Conservation (phyloP, 2,113 vertebrate genomes). For the Sorex araneus region DNA sequence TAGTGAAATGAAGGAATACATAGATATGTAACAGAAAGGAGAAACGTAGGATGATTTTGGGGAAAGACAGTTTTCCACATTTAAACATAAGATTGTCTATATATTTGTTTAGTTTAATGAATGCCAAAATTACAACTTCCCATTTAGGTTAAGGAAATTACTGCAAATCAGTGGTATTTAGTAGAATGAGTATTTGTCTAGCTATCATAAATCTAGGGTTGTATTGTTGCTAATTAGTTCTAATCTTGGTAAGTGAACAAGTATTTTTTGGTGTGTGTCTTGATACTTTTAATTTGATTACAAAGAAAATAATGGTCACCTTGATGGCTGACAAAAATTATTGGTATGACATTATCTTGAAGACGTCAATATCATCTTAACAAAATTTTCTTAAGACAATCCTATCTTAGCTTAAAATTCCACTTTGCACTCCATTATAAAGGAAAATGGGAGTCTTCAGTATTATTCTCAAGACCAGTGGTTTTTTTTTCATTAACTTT, state of each 20-base stretch:
- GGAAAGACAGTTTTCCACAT: background rate
- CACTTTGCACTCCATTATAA: background rate
- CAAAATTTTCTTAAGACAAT: background rate
- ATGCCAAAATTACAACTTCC: conserved; percentile 29
- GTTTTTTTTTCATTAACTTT: too few species aligned
- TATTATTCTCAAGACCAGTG: background rate
- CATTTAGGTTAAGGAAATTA: background rate
- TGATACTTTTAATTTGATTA: background rate
- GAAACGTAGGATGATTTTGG: background rate
- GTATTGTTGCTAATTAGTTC: background rate
- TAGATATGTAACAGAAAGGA: background rate
- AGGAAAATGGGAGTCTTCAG: background rate
- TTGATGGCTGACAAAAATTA: conserved; percentile 14
- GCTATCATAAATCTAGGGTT: background rate
- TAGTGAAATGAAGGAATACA: background rate
- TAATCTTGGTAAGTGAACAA: background rate
- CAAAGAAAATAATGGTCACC: background rate
- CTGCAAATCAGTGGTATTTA: background rate
- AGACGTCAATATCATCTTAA: background rate
- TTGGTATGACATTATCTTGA: background rate
- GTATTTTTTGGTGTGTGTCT: background rate
- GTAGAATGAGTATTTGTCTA: background rate
- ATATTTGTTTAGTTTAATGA: background rate
- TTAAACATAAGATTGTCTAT: background rate
- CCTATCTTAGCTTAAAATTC: background rate